Evolutionary conservation across 2,888 invertebrate genomes (phyloP).

Genomic region (Yponomeuta evonymella): DNA sequence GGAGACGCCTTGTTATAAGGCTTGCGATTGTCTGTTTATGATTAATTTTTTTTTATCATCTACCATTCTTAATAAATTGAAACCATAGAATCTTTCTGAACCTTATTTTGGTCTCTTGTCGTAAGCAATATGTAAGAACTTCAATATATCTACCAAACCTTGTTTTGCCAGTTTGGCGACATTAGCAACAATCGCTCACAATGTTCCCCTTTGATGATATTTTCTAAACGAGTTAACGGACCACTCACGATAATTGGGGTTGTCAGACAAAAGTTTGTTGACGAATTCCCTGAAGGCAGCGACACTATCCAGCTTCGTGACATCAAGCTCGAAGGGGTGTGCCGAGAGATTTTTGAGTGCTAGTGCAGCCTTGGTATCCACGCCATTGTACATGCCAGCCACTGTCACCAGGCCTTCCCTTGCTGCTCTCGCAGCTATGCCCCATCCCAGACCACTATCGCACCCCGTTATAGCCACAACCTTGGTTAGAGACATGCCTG

Average conservation of each 20-base stretch:
- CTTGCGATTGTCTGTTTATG: no score
- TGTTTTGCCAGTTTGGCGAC: no score
- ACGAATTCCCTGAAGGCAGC: slow-evolving; percentile 63
- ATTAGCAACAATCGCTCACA: background rate
- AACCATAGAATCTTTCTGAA: no score
- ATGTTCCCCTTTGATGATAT: no score
- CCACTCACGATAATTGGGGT: slow-evolving; percentile 70
- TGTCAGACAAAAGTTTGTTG: slow-evolving; percentile 56
- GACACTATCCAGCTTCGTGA: slow-evolving; percentile 79
- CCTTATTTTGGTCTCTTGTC: no score
- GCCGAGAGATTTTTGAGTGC: slow-evolving; percentile 57
- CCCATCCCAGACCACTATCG: slow-evolving; percentile 89
- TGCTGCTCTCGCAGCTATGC: slow-evolving; percentile 78
- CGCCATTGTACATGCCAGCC: slow-evolving; percentile 84
- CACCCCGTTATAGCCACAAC: slow-evolving; percentile 88
- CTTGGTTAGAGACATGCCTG: slow-evolving; percentile 30
- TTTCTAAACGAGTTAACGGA: background rate
- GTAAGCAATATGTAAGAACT: no score
- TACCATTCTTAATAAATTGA: no score
- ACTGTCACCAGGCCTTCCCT: slow-evolving; percentile 83
- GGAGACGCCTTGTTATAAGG: no score
- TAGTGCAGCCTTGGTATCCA: slow-evolving; percentile 64
- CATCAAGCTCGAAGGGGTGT: slow-evolving; percentile 78
- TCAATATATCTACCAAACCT: no score
- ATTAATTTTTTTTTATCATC: no score